A percentile compares a stretch with the other conserved stretches of the same genome.
Evolutionary conservation across 2,888 invertebrate species (phyloP).

Genomic region (Caenorhabditis sp.): DNA sequence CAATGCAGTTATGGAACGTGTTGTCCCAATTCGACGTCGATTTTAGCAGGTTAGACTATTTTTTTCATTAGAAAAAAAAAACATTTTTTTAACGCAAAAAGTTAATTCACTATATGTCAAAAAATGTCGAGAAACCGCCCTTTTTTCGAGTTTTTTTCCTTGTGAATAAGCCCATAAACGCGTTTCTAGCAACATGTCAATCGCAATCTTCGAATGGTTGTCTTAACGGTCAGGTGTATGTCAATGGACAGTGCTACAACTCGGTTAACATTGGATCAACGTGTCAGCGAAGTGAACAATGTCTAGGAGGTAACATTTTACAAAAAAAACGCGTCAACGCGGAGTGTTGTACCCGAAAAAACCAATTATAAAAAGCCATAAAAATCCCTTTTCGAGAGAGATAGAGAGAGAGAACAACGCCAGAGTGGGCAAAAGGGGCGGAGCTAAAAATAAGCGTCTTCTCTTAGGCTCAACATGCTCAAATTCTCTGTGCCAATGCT

Average conservation of each 20-base stretch:
- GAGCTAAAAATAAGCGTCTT: too few species aligned
- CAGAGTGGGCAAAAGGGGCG: too few species aligned
- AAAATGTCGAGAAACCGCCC: too few species aligned
- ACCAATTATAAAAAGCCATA: too few species aligned
- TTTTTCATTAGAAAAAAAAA: not conserved
- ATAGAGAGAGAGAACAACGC: too few species aligned
- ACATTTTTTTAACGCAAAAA: not conserved
- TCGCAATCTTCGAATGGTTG: slow-evolving; percentile 18
- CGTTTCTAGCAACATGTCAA: slow-evolving; percentile 15
- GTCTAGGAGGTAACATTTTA: slow-evolving; percentile 36
- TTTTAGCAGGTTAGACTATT: slow-evolving; percentile 6
- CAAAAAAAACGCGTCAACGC: too few species aligned
- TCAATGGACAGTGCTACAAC: slow-evolving; percentile 55
- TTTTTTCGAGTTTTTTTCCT: too few species aligned
- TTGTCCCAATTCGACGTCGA: slow-evolving; percentile 16
- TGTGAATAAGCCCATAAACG: too few species aligned
- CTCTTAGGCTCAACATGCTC: slow-evolving; percentile 22
- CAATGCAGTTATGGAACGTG: slow-evolving; percentile 28
- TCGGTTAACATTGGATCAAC: slow-evolving; percentile 42
- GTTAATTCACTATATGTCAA: too few species aligned
- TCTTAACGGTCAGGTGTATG: slow-evolving; percentile 31
- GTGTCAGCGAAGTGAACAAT: slow-evolving; percentile 53
- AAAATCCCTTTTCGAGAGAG: too few species aligned
- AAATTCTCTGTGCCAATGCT: slow-evolving; percentile 25
- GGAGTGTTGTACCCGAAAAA: too few species aligned